These are phyloP conservation scores for Tetragonula clypearis DNA, from an alignment of 1,140 invertebrate genomes.

Conservation along the genomic window DNA sequence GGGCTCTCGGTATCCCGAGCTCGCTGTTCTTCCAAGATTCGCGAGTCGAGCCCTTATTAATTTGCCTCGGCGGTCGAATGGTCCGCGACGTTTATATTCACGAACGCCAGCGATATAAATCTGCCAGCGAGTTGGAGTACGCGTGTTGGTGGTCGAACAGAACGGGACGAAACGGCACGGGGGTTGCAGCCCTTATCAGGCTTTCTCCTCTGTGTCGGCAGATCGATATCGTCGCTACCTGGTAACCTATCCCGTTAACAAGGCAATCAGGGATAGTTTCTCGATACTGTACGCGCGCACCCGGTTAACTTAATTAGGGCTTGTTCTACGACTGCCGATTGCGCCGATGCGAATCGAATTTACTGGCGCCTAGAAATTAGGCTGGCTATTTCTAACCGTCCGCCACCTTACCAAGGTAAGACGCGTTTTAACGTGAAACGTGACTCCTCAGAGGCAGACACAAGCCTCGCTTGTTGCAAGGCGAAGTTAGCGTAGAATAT, in stretches of 20 bases:
- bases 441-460: neutral
- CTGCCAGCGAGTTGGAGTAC: conserved; percentile 47
- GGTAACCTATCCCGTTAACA: conserved; percentile 76
- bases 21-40: neutral
- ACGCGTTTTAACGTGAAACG: neutral
- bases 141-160: neutral
- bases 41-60: conserved; percentile 46
- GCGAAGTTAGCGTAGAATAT: too few species aligned
- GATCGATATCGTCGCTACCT: conserved; percentile 74
- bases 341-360: conserved; percentile 63
- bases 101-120: conserved; percentile 67
- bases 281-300: conserved; percentile 73
- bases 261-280: conserved; percentile 78
- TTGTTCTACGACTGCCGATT: conserved; percentile 76
- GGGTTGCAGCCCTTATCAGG: conserved; percentile 72
- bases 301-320: conserved; percentile 78
- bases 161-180: neutral
- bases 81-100: conserved; percentile 26
- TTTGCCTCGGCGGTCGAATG: conserved; percentile 42
- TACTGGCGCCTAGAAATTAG: conserved; percentile 29
- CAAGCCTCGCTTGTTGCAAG: neutral
- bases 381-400: neutral
- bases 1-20: neutral
- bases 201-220: conserved; percentile 62
- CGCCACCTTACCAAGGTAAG: neutral